phyloP scores from a whole-genome alignment of 2,113 vertebrate genomes.

The Motacilla tschutschensis region DNA sequence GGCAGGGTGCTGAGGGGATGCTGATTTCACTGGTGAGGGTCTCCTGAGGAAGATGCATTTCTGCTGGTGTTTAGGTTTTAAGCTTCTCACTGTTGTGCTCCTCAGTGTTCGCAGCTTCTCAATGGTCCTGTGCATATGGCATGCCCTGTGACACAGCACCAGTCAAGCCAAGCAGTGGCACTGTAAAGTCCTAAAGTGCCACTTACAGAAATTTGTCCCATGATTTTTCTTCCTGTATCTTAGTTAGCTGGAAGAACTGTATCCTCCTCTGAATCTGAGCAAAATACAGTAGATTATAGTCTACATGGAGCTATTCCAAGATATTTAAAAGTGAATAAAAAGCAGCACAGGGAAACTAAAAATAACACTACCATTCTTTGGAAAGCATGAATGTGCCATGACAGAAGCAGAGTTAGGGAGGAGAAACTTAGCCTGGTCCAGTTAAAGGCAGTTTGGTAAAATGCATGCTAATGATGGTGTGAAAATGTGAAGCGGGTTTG shows the following conservation, averaged over 20 bases:
- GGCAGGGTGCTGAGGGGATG: neutral
- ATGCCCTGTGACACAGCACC: neutral
- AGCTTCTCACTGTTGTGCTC: fast-evolving
- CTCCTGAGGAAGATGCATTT: neutral
- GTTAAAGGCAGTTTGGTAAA: neutral
- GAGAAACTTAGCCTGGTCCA: neutral
- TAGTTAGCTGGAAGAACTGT: neutral
- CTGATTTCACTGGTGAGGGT: neutral
- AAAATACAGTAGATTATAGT: neutral
- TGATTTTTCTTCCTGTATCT: neutral
- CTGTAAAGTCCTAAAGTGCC: neutral
- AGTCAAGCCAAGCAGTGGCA: neutral
- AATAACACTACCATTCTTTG: neutral
- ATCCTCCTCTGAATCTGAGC: neutral
- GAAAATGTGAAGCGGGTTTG: fast-evolving
- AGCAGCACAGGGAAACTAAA: conserved; percentile 10
- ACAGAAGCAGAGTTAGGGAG: neutral
- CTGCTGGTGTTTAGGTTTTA: neutral
- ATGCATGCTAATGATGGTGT: no score
- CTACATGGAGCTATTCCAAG: conserved; percentile 9
- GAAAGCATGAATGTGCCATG: neutral
- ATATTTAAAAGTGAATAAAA: conserved; percentile 17
- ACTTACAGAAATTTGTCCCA: neutral
- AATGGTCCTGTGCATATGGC: fast-evolving
- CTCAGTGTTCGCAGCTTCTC: neutral